Conservation (phyloP, 1,140 invertebrate genomes). For the Stenopsyche tienmushanensis region DNA sequence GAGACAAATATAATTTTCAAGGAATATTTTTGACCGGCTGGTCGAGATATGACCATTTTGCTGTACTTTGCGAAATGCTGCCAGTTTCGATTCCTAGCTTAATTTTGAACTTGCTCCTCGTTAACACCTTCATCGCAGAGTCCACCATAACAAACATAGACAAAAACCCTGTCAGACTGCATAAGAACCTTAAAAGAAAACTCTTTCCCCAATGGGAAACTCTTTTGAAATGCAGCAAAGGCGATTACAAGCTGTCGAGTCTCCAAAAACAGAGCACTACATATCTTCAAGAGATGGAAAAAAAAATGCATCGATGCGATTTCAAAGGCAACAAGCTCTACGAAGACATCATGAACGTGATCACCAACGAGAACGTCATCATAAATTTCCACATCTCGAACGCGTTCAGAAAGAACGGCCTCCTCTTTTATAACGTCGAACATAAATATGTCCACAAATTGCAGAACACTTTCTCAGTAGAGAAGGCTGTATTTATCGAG, state of each 20-base stretch:
- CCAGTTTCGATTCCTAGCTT: constrained; percentile 79
- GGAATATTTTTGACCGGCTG: constrained; percentile 64
- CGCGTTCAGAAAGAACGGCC: constrained; percentile 26
- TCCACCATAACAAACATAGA: neutral
- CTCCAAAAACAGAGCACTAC: neutral
- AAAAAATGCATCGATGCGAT: constrained; percentile 12
- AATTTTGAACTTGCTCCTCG: constrained; percentile 51
- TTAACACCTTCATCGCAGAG: constrained; percentile 14
- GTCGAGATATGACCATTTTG: constrained; percentile 88
- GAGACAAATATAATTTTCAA: constrained; percentile 42
- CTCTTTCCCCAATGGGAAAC: constrained; percentile 20
- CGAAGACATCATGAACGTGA: constrained; percentile 22
- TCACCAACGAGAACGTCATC: constrained; percentile 4
- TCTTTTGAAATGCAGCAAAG: constrained; percentile 12
- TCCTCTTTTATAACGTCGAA: constrained; percentile 28
- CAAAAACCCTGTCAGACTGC: neutral
- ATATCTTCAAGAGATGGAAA: constrained; percentile 25
- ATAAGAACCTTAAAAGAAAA: constrained; percentile 7
- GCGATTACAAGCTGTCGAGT: neutral
- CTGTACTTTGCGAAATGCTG: constrained; percentile 89
- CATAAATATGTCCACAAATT: constrained; percentile 8
- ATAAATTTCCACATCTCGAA: constrained; percentile 11
- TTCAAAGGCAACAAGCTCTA: constrained; percentile 30
- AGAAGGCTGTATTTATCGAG: constrained; percentile 7
- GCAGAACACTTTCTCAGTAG: neutral